Evolutionary conservation across 1,140 invertebrate genomes (phyloP), one percentile per base, ranked within the genome.

Genomic region (Camponotus pennsylvanicus): DNA sequence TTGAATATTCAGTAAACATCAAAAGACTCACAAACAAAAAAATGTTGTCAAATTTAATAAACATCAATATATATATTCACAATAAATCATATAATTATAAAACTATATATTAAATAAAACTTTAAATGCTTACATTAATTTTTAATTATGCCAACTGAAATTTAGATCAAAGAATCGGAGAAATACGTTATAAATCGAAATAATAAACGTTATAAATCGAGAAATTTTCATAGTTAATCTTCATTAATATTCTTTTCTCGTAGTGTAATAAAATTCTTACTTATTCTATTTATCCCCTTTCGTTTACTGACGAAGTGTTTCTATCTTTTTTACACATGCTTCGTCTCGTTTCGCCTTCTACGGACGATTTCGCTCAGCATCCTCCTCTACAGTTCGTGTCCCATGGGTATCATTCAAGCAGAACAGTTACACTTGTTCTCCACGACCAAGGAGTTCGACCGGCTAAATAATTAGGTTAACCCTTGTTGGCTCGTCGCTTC

Each of bases 381-480:
- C 69, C 59, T 67, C 55, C 78, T 59, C 61, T 88, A 86, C 82
- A 70, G 86, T 91, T 92, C 78, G 83, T 76, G 88, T 92, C 93
- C 93, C 93, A 89, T 83, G 93, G 90, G 93, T 87, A 91, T 83
- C 86, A 89, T 94, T 93, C 90, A 87, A 92, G 86, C 88, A 88
- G 92, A 93, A 94, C 92, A 92, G 93, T 92, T 93, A 93, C 88
- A 87, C 88, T 87, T 88, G 89, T 86, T 92, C 89, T 89, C 86
- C 84, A 87, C 90, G 87, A 89, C 70, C 86, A 85, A 86, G 90
- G 76, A 91, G 90, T 92, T 93, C 88, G 87, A 87, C 78, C 79
- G 87, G 90, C 89, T 92, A 93, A 92, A 92, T 94, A 94, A 93
- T 94, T 93, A 92, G 91, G 90, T 94, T 93, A 91, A 92, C 91